A percentile compares a stretch with the other conserved stretches of the same genome.
Evolutionary conservation across 2,113 vertebrate species (phyloP).

Genomic region (Pheucticus melanocephalus): DNA sequence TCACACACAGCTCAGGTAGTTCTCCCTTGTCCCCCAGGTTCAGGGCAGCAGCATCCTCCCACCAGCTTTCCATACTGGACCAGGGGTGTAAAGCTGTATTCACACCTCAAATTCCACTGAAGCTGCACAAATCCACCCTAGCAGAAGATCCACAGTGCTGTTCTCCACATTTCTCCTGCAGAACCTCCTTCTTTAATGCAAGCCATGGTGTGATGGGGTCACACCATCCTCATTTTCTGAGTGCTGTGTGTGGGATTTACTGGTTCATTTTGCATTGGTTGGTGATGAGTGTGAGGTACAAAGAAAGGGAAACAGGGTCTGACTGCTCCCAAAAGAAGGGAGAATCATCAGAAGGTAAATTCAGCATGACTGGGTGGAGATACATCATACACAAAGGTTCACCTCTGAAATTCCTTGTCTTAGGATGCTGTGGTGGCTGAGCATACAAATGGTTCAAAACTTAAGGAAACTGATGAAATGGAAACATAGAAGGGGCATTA

Average conservation of each 20-base stretch:
- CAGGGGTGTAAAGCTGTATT: neutral
- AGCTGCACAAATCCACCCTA: neutral
- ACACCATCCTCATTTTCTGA: neutral
- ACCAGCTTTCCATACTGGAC: neutral
- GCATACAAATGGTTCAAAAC: neutral
- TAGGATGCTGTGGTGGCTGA: neutral
- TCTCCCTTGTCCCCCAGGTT: neutral
- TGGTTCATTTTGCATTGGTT: rapidly evolving
- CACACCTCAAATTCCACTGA: neutral
- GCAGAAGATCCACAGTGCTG: neutral
- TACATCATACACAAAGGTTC: neutral
- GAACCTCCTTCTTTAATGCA: neutral
- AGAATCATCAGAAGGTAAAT: neutral
- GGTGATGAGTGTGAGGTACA: neutral
- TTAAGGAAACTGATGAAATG: neutral
- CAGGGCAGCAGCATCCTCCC: neutral
- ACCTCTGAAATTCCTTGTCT: neutral
- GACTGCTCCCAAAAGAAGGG: neutral
- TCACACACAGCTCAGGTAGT: neutral
- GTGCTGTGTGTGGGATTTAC: neutral
- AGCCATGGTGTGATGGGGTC: neutral
- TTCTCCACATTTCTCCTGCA: neutral
- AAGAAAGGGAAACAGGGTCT: neutral
- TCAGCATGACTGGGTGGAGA: neutral
- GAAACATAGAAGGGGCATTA: neutral